phyloP scores from a whole-genome alignment of 2,888 invertebrate genomes.

The Trichopria drosophilae region DNA sequence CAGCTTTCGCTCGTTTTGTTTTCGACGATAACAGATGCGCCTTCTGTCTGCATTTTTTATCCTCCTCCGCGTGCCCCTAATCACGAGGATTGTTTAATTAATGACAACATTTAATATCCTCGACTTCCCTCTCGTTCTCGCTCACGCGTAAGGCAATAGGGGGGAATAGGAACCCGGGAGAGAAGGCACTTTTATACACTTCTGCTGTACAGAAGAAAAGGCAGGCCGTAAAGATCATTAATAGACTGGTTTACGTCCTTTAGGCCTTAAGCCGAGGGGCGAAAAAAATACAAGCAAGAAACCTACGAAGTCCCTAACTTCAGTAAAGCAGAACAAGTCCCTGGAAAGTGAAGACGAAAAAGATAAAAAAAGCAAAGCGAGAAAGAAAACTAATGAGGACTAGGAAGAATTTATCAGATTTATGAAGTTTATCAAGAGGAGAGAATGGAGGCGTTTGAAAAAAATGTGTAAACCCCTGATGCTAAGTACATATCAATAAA shows the following conservation, averaged over 20 bases:
- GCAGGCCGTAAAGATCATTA: slow-evolving; percentile 46
- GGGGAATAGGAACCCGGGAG: slow-evolving; percentile 2
- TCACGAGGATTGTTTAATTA: slow-evolving; percentile 16
- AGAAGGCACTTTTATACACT: slow-evolving; percentile 31
- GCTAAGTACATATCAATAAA: no score
- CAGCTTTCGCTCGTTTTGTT: no score
- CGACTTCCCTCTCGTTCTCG: slow-evolving; percentile 6
- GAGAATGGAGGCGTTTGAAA: no score
- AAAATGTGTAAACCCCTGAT: no score
- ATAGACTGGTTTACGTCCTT: slow-evolving; percentile 43
- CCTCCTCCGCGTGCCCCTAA: neutral
- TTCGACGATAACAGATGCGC: no score
- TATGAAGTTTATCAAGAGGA: no score
- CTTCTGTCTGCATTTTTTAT: no score
- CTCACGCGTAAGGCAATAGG: slow-evolving; percentile 11
- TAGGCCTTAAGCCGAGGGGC: slow-evolving; percentile 1
- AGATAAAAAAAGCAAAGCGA: slow-evolving; percentile 10
- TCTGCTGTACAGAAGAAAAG: slow-evolving; percentile 37
- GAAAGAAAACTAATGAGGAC: slow-evolving; percentile 9
- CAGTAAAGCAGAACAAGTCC: neutral
- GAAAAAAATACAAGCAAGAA: slow-evolving; percentile 3
- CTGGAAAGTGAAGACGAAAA: slow-evolving; percentile 30
- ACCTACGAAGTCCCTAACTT: slow-evolving; percentile 5
- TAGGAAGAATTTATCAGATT: slow-evolving; percentile 8
- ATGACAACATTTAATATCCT: slow-evolving; percentile 15